Evolutionary conservation across 2,888 invertebrate genomes (phyloP).

Genomic region (Lutraria lutraria): DNA sequence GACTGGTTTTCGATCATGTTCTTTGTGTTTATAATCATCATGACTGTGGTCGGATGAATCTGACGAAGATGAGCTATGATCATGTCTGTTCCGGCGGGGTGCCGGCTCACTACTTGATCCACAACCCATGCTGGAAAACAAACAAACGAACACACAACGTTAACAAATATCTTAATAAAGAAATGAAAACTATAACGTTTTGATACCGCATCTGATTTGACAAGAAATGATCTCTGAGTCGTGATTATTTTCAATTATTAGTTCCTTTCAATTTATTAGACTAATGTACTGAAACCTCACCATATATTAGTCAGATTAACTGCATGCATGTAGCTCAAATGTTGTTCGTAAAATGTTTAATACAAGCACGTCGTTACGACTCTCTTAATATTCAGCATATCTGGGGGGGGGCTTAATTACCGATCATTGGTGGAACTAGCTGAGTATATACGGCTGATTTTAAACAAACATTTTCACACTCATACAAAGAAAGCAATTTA

Average conservation of each 20-base stretch:
- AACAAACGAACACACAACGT: background rate
- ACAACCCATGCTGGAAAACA: constrained; percentile 40
- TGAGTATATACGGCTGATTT: background rate
- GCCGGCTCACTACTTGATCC: constrained; percentile 9
- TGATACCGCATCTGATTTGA: background rate
- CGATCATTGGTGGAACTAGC: background rate
- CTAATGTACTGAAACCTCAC: background rate
- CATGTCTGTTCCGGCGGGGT: background rate
- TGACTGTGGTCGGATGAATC: background rate
- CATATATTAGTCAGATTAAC: background rate
- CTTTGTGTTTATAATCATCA: constrained; percentile 13
- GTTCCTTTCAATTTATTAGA: background rate
- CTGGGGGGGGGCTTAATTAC: background rate
- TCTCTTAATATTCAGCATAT: background rate
- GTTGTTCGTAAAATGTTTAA: background rate
- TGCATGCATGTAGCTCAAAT: no score
- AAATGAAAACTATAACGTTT: background rate
- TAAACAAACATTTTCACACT: background rate
- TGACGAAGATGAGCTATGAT: background rate
- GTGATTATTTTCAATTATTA: background rate
- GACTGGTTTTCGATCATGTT: background rate
- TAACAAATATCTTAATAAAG: background rate
- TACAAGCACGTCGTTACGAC: background rate
- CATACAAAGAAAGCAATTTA: background rate
- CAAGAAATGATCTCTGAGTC: background rate